phyloP scores from a whole-genome alignment of 1,140 invertebrate genomes.

The Drosophila melanica region DNA sequence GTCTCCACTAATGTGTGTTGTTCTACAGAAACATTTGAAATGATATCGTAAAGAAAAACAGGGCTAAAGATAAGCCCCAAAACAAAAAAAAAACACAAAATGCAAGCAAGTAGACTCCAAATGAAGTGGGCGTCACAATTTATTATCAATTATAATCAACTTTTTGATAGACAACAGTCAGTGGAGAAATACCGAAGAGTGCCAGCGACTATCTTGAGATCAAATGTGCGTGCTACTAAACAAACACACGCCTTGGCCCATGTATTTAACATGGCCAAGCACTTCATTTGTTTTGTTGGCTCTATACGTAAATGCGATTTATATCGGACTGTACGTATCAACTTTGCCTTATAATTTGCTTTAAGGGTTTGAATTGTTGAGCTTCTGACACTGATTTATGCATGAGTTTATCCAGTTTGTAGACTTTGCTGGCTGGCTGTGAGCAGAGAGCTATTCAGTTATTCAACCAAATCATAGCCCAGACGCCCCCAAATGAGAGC shows the following conservation, averaged over 20 bases:
- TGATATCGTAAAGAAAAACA: conserved; percentile 60
- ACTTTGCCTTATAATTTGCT: conserved; percentile 15
- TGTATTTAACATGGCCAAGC: conserved; percentile 21
- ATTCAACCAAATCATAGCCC: conserved; percentile 33
- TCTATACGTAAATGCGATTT: conserved; percentile 59
- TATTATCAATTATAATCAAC: conserved; percentile 66
- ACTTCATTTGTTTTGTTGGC: conserved; percentile 49
- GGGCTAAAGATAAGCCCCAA: conserved; percentile 48
- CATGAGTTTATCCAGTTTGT: conserved; percentile 6
- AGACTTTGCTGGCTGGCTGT: neutral
- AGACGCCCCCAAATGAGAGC: conserved; percentile 29
- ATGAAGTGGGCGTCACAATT: conserved; percentile 55
- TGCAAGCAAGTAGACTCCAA: conserved; percentile 17
- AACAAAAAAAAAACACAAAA: no score
- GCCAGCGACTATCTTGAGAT: conserved; percentile 48
- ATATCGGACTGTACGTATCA: conserved; percentile 35
- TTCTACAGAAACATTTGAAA: conserved; percentile 72
- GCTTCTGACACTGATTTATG: conserved; percentile 47
- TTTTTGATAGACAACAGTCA: conserved; percentile 48
- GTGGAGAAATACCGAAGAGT: conserved; percentile 8
- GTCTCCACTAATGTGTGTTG: conserved; percentile 39
- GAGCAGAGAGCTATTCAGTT: conserved; percentile 4
- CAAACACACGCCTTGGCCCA: conserved; percentile 50
- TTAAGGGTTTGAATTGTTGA: conserved; percentile 13
- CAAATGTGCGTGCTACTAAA: conserved; percentile 72